Base-by-base conservation (phyloP, 1,140 invertebrate genomes). In the Stegodyphus mimosarum region DNA sequence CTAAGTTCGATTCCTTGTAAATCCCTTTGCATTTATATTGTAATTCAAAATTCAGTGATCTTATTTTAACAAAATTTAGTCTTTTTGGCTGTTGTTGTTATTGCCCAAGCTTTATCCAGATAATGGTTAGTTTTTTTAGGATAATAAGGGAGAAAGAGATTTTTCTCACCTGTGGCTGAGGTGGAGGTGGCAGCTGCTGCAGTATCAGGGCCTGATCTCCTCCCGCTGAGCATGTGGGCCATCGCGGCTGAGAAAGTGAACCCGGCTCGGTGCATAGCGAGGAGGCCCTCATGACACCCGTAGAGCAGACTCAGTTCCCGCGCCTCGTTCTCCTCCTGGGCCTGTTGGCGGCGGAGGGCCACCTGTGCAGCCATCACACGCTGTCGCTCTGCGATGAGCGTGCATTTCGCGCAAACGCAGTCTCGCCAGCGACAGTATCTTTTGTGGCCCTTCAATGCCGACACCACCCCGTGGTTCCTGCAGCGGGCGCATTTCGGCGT, bases 401-500 rank as follows among this genome's bases (percentile, higher is more conserved):
- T 99, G 92, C 98, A 99, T 92, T 99, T 99, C 66, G 97, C 97
- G 92, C 98, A 98, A 72, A 95, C 94, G 92, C 97, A 98, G 90
- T 98, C 97, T 77, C 97, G 92, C 97, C 97, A 99, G 73, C 97
- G 93, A 90, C 98, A 99, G 91, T 98, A 99, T 1, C 98, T 93
- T 91, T 99, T 99, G 92, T 99, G 98, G 72, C 93, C 93, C 91
- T 99, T 99, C 18, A 99, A 92, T 4, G 98, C 98, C 6, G 97
- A 99, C 70, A 99, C 98, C 80, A 99, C 96, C 84, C 98, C 98
- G 92, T 99, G 98, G 92, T 99, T 99, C 72, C 98, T 92, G 90
- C 98, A 99, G 75, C 98, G 93, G 66, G 98, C 98, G 92, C 98
- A 99, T 91, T 99, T 99, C n/a, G 98, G 98, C 50, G 98, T 99